Evolutionary conservation across 1,140 invertebrate genomes (phyloP).

Genomic region (Lineus longissimus): DNA sequence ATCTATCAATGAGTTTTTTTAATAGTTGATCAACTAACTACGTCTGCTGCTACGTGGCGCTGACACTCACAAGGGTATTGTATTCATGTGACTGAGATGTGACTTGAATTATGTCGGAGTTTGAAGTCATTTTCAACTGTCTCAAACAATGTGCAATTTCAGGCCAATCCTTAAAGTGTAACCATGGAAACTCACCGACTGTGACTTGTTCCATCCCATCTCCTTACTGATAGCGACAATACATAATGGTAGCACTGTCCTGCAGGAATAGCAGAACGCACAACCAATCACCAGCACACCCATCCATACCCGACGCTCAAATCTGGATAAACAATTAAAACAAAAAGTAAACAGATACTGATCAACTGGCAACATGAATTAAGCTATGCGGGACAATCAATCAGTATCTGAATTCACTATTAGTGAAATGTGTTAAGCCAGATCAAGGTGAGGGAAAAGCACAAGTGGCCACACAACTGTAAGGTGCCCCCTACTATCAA

Average conservation of each 20-base stretch:
- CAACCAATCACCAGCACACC: slow-evolving; percentile 62
- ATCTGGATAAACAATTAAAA: slow-evolving; percentile 34
- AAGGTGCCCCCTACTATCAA: too few species aligned
- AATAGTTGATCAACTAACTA: background rate
- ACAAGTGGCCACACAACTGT: too few species aligned
- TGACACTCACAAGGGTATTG: background rate
- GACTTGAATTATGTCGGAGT: too few species aligned
- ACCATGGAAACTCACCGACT: slow-evolving; percentile 58
- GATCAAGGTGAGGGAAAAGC: too few species aligned
- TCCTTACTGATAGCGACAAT: slow-evolving; percentile 65
- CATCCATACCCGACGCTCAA: slow-evolving; percentile 60
- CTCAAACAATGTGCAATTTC: too few species aligned
- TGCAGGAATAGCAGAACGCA: slow-evolving; percentile 64
- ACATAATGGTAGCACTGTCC: slow-evolving; percentile 67
- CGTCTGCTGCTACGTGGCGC: background rate
- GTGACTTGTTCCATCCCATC: slow-evolving; percentile 68
- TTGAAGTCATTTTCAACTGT: too few species aligned
- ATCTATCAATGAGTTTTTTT: background rate
- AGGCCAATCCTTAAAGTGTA: too few species aligned
- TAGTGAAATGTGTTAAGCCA: background rate
- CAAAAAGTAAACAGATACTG: too few species aligned
- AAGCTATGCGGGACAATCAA: background rate
- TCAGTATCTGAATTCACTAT: too few species aligned
- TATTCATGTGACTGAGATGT: background rate
- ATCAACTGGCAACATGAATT: too few species aligned